Conservation (phyloP, 2,797 vertebrate genomes). For the Ctenosaura bakeri region DNA sequence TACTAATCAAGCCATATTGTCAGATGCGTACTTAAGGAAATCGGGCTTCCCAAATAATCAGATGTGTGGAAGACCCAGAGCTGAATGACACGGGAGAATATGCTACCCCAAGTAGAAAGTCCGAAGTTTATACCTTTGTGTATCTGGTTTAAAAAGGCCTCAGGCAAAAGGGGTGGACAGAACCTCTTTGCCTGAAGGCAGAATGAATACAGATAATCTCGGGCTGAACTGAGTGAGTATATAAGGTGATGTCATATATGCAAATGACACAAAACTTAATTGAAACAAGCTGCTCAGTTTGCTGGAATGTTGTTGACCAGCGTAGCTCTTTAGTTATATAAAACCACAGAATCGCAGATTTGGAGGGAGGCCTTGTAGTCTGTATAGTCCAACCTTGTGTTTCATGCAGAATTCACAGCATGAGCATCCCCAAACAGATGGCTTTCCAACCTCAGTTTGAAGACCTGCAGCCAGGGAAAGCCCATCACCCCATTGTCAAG, state of each 20-base stretch:
- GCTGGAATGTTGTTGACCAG: background rate
- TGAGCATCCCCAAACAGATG: background rate
- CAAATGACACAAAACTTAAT: background rate
- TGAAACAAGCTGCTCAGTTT: background rate
- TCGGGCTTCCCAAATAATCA: background rate
- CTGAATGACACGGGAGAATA: background rate
- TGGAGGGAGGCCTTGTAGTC: background rate
- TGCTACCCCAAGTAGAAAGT: background rate
- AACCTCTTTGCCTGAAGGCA: background rate
- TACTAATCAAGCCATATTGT: background rate
- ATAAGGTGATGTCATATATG: background rate
- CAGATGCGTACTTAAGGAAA: background rate
- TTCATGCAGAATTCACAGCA: background rate
- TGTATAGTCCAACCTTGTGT: too few relatives aligned
- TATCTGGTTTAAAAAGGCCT: background rate
- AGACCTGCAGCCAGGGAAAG: background rate
- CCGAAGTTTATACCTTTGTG: background rate
- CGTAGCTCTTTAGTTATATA: background rate
- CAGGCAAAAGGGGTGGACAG: too few relatives aligned
- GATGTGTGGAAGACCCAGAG: background rate
- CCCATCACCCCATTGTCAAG: background rate
- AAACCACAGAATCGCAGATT: background rate
- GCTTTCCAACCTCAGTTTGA: background rate
- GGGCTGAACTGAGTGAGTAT: background rate
- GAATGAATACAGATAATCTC: background rate